Percentiles rank a stretch among this genome's conserved stretches.
These are phyloP conservation scores for Diplosoma virens DNA, from an alignment of 23 tunicate genomes.

Conservation along the genomic window DNA sequence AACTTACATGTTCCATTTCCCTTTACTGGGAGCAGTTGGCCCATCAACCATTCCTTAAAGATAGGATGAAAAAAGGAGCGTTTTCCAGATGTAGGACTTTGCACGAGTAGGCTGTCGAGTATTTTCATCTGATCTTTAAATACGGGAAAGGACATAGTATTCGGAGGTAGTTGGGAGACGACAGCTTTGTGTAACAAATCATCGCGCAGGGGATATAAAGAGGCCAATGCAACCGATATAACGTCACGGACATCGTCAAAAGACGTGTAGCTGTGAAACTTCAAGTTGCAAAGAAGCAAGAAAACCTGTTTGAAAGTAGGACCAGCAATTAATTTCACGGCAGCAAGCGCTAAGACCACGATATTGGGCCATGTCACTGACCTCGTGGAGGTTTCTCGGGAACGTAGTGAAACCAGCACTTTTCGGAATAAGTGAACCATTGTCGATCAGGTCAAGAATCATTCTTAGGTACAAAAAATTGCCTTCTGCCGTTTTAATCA, in stretches of 20 bases:
- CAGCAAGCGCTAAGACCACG: not conserved
- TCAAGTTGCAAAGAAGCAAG: conserved; percentile 71
- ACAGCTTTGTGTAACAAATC: conserved; percentile 85
- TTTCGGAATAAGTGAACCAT: conserved; percentile 63
- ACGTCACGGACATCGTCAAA: conserved; percentile 78
- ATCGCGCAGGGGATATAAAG: conserved; percentile 90
- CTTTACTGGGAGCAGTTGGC: conserved; percentile 17
- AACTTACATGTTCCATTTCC: conserved; percentile 63
- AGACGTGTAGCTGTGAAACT: conserved; percentile 67
- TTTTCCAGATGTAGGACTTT: conserved; percentile 22
- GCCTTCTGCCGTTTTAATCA: conserved; percentile 61
- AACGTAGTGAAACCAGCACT: conserved; percentile 84
- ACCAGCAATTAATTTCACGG: not conserved
- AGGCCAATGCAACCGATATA: conserved; percentile 76
- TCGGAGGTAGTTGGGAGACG: conserved; percentile 35
- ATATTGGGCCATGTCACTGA: not conserved
- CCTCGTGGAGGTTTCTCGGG: conserved; percentile 71
- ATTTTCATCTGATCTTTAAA: conserved; percentile 66
- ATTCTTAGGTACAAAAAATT: conserved; percentile 83
- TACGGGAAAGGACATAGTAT: conserved; percentile 44
- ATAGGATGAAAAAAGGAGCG: conserved; percentile 80
- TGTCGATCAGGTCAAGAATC: conserved; percentile 87
- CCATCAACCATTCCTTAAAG: conserved; percentile 89
- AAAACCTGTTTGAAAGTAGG: conserved; percentile 57
- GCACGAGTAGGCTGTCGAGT: conserved; percentile 51